Evolutionary conservation across 2,113 vertebrate genomes (phyloP).

Genomic region (Hydrolagus affinis): DNA sequence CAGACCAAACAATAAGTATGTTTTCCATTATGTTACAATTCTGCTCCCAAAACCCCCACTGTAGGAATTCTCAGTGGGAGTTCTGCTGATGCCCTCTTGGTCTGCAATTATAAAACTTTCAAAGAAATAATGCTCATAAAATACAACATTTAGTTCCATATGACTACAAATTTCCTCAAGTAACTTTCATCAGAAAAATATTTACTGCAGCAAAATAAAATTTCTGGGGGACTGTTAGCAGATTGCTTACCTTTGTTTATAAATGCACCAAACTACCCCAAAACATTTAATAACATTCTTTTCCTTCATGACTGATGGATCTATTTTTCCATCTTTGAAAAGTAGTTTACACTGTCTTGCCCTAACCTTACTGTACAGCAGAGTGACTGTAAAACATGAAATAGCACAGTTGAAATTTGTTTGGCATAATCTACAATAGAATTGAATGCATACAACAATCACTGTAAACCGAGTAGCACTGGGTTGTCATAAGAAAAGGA

Average conservation of each 20-base stretch:
- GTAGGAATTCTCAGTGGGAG: conserved; percentile 36
- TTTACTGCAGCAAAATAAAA: conserved; percentile 11
- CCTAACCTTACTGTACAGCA: not conserved
- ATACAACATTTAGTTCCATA: not conserved
- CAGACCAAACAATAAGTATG: conserved; percentile 35
- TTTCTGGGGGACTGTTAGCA: not conserved
- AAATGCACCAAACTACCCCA: conserved; percentile 2
- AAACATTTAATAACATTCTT: not conserved
- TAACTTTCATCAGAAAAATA: conserved; percentile 20
- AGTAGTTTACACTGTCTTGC: not conserved
- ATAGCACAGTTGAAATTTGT: not conserved
- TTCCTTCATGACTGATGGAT: not conserved
- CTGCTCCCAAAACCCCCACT: conserved; percentile 35
- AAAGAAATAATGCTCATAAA: conserved; percentile 37
- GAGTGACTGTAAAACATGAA: not conserved
- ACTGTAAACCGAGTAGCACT: not conserved
- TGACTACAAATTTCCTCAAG: conserved; percentile 11
- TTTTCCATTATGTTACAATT: conserved; percentile 25
- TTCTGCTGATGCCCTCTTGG: conserved; percentile 35
- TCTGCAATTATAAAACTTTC: conserved; percentile 33
- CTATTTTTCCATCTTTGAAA: not conserved
- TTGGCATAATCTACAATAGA: not conserved
- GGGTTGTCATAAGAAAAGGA: not conserved
- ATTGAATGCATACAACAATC: not conserved
- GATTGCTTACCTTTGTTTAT: conserved; percentile 21